Base-by-base conservation (phyloP, 2,888 invertebrate genomes). In the Acronicta aceris region DNA sequence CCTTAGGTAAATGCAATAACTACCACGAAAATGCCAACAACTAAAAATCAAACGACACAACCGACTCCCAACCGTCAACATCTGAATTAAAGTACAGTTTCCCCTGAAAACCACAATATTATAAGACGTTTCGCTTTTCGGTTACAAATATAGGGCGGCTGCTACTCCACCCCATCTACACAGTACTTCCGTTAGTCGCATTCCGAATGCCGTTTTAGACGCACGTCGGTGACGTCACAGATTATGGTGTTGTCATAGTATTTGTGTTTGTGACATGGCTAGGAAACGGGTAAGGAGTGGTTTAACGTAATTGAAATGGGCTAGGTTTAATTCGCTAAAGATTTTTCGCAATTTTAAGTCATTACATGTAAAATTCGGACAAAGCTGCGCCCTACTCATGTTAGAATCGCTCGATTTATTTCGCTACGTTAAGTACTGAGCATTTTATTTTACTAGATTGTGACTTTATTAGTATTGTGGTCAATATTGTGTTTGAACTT, bases 201-300 rank as follows among this genome's bases (percentile, higher is more conserved):
- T 78, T 82, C 73, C 78, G 80, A 81, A 81, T 78, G 71, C 71
- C 80, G 81, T 57, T 65, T 78, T 71, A 79, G 48, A 47, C 77
- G 79, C 83, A 82, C 85, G 89, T 81, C 48, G 21, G 51, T 61
- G 38, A 51, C 56, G 70, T 71, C 42, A 27, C 51, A 49, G 55
- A 70, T 65, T 71, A 76, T 75, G 79, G 81, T 83, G 83, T 76
- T 79, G 48, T 76, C 76, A 74, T 76, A 77, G 70, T 80, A 51
- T 71, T 76, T 81, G 83, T 78, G 72, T 70, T 67, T 74, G 81
- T 83, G 81, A 79, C 74, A 92, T 93, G 93, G 93, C 92, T 89
- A 92, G 87, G 84, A 92, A 92, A 89, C 82, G 93, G 92, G 92
- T 93, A 91, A 91, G 91, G 84, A 81, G 68, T 72, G 76, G 70